Evolutionary conservation across 2,888 invertebrate genomes (phyloP), one percentile per base, ranked within the genome.

Genomic region (Clostera curtula): DNA sequence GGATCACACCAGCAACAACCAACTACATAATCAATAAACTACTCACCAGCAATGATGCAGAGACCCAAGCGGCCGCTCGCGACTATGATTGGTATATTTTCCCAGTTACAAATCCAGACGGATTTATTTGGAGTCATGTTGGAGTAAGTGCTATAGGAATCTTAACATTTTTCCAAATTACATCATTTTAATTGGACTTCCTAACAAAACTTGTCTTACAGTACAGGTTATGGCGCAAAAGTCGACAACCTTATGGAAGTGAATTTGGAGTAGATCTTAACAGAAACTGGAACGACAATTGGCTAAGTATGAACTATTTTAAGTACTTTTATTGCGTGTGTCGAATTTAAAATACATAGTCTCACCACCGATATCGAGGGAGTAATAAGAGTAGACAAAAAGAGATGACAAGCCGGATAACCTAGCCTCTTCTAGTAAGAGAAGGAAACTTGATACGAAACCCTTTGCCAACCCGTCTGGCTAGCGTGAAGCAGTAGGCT

Each of bases 41-140:
- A 3, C 43, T 90, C 21, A 87, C 85, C 8, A 89, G 87, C 39
- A 47, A 65, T 1, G 63, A 87, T 35, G 41, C 59, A 0, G 75
- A 80, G 3, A 62, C 85, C 0, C 65, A 64, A 31, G 54, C 69
- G 1, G 74, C 85, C 19, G 88, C 86, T 0, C 68, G 73, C n/a
- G 79, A 75, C 31, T 86, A 79, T 48, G 90, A 92, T 50, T 93
- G 91, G 90, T 90, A 92, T 53, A 83, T 93, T 19, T 85, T 93
- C 34, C 93, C 93, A 0, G 86, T 89, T 1, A 83, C 89, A 5
- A 93, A 93, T 59, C 93, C 93, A 14, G 93, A 93, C 68, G 93
- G 93, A 1, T 93, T 88, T 53, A 86, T 86, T 19, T 90, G 88
- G 74, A 88, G 89, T 1, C 90, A 90, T 57, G 84, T 82, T 6